Conservation (phyloP, 2,888 invertebrate species). For the Panzeria rudis region DNA sequence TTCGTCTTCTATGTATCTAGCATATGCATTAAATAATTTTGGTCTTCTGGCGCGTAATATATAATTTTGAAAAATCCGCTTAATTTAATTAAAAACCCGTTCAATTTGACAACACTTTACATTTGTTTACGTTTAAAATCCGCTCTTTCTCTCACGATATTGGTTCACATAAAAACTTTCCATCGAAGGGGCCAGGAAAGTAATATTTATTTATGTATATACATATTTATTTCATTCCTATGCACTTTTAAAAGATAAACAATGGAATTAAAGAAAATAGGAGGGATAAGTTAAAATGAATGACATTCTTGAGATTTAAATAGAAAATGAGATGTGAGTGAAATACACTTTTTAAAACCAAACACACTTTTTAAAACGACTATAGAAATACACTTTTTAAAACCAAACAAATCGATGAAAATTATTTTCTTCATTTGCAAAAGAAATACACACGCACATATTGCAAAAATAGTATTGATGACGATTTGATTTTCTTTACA, state of each 20-base stretch:
- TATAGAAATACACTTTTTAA: too few relatives aligned
- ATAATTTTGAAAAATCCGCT: too few relatives aligned
- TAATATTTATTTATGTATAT: background rate
- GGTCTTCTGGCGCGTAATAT: too few relatives aligned
- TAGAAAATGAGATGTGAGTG: background rate
- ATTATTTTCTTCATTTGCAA: background rate
- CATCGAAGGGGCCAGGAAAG: background rate
- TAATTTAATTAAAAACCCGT: background rate
- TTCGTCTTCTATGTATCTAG: too few relatives aligned
- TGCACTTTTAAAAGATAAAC: conserved; percentile 5
- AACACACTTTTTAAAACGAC: too few relatives aligned
- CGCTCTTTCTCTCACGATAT: background rate
- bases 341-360: background rate
- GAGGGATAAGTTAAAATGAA: background rate
- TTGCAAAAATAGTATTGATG: background rate
- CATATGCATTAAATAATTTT: too few relatives aligned
- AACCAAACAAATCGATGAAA: background rate
- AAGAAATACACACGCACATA: background rate
- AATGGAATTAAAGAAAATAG: background rate
- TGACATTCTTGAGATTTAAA: background rate
- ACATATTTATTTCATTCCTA: conserved; percentile 10
- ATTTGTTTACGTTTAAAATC: conserved; percentile 39
- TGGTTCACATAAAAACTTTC: background rate
- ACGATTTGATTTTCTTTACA: background rate
- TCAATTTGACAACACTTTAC: conserved; percentile 20